These are phyloP conservation scores for Drosophila borealis DNA, from an alignment of 2,888 invertebrate species.

Conservation along the genomic window DNA sequence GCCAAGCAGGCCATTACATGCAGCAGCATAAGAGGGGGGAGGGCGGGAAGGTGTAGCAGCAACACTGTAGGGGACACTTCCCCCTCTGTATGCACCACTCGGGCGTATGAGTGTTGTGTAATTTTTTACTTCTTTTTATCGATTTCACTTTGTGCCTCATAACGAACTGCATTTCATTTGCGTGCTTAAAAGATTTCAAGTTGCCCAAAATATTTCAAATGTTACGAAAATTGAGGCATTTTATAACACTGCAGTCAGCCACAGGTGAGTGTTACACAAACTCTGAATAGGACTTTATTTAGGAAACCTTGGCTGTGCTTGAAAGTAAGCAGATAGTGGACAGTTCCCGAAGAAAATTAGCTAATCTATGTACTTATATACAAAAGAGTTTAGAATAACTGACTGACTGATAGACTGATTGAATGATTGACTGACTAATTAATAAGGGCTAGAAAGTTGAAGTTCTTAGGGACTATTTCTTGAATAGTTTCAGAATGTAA, in stretches of 20 bases:
- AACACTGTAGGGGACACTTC: constrained; percentile 40
- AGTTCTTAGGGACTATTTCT: no score
- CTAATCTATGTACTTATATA: no score
- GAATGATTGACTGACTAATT: no score
- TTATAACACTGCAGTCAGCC: neutral
- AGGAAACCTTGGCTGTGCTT: neutral
- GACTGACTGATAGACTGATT: no score
- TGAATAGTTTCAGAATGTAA: no score
- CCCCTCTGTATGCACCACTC: constrained; percentile 13
- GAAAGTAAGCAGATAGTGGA: neutral
- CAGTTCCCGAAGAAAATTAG: no score
- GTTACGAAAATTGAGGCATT: neutral
- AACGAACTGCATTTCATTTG: constrained; percentile 10
- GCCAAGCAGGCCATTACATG: constrained; percentile 52
- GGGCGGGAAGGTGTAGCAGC: neutral
- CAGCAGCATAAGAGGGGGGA: neutral
- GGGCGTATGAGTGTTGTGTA: constrained; percentile 50
- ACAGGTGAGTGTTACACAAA: neutral
- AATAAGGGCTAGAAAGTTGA: no score
- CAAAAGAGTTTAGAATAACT: no score
- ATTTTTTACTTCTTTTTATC: constrained; percentile 21
- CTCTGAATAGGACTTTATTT: neutral
- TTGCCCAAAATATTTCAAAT: constrained; percentile 2
- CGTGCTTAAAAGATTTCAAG: neutral
- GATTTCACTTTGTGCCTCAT: constrained; percentile 6